Conservation (phyloP, 2,113 vertebrate species). For the Apodemus speciosus region DNA sequence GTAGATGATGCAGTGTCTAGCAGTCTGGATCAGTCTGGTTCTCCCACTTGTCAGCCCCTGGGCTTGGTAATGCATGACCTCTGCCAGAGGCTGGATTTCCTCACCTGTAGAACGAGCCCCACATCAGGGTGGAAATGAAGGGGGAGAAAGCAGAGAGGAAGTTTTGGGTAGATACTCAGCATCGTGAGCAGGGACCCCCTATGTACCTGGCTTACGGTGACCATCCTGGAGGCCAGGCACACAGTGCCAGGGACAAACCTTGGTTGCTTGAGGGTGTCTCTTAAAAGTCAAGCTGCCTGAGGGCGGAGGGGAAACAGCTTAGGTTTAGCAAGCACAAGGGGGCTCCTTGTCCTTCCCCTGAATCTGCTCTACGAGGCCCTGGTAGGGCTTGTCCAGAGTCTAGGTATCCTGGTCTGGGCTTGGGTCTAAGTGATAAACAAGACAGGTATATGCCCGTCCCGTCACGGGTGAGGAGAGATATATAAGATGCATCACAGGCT, state of each 20-base stretch:
- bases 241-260: neutral
- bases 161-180: rapidly evolving
- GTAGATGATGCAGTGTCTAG: rapidly evolving
- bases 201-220: neutral
- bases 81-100: neutral
- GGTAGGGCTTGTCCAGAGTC: neutral
- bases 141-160: neutral
- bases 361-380: neutral
- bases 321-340: neutral
- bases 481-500: too few relatives aligned
- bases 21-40: neutral
- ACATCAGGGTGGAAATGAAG: neutral
- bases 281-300: neutral
- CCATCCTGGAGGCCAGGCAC: neutral
- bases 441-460: rapidly evolving
- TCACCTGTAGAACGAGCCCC: neutral
- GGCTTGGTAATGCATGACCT: neutral
- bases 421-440: neutral
- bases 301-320: neutral
- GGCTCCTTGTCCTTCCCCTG: too few relatives aligned
- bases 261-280: neutral
- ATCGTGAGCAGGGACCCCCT: neutral
- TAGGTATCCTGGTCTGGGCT: neutral
- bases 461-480: too few relatives aligned
- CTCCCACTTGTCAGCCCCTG: neutral